A percentile compares a stretch with the other conserved stretches of the same genome.
phyloP scores from a whole-genome alignment of 2,113 vertebrate genomes.

The Oncorhynchus nerka region DNA sequence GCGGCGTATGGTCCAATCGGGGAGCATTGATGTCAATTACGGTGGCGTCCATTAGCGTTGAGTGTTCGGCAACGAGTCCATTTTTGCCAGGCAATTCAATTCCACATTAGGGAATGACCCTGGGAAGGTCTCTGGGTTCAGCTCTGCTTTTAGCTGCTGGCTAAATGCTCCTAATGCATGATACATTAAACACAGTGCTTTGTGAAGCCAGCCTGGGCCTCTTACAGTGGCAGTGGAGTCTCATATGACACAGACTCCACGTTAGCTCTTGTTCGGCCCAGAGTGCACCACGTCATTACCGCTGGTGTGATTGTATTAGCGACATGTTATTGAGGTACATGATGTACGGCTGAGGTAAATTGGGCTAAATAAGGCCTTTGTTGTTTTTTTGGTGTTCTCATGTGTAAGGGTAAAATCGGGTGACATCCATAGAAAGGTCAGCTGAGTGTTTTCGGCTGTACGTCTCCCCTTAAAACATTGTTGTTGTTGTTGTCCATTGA shows the following conservation, averaged over 20 bases:
- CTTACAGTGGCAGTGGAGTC: slow-evolving; percentile 54
- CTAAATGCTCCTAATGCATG: slow-evolving; percentile 63
- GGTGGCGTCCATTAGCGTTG: slow-evolving; percentile 56
- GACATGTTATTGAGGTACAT: slow-evolving; percentile 61
- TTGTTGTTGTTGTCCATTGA: background rate
- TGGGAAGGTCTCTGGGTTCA: slow-evolving; percentile 43
- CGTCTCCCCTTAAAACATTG: background rate
- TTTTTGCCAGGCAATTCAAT: slow-evolving; percentile 61
- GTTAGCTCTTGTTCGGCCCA: slow-evolving; percentile 39
- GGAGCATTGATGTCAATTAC: slow-evolving; percentile 66
- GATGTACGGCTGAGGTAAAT: background rate
- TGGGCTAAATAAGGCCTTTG: background rate
- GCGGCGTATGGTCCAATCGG: slow-evolving; percentile 29
- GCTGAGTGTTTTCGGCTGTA: background rate
- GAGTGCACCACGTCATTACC: slow-evolving; percentile 43
- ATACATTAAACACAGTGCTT: slow-evolving; percentile 65
- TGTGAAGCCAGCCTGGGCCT: slow-evolving; percentile 62
- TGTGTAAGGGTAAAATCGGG: background rate
- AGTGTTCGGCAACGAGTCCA: slow-evolving; percentile 59
- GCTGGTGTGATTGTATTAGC: slow-evolving; percentile 66
- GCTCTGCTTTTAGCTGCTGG: slow-evolving; percentile 34
- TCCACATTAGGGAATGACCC: slow-evolving; percentile 65
- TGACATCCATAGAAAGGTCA: background rate
- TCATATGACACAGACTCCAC: slow-evolving; percentile 65
- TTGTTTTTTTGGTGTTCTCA: background rate